Evolutionary conservation across 2,888 invertebrate species (phyloP).

Genomic region (Blera fallax): DNA sequence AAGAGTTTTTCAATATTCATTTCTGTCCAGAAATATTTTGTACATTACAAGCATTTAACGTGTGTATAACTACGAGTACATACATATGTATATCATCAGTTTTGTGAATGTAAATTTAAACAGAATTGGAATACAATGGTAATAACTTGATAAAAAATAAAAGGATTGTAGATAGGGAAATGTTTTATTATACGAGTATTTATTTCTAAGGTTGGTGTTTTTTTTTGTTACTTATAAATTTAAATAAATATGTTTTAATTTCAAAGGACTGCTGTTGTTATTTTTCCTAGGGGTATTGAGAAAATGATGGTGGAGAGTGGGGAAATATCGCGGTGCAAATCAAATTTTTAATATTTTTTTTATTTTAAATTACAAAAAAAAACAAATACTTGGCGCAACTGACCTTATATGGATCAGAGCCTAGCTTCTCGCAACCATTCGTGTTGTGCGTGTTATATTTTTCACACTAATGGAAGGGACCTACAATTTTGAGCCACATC

Average conservation of each 20-base stretch:
- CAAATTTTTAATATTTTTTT: no score
- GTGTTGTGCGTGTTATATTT: no score
- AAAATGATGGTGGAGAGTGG: no score
- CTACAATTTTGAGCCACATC: no score
- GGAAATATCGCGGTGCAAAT: no score
- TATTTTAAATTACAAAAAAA: no score
- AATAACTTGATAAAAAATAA: neutral
- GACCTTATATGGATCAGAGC: no score
- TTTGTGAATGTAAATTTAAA: neutral
- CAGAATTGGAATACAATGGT: neutral
- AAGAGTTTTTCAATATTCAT: neutral
- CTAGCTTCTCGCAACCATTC: no score
- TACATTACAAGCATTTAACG: neutral
- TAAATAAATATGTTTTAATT: constrained; percentile 38
- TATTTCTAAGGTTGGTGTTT: constrained; percentile 27
- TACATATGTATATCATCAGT: neutral
- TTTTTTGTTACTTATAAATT: constrained; percentile 40
- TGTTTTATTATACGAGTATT: neutral
- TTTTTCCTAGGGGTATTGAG: no score
- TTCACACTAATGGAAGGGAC: no score
- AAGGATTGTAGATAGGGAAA: constrained; percentile 36
- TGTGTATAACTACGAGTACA: no score
- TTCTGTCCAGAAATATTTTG: constrained; percentile 9
- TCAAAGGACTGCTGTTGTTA: neutral
- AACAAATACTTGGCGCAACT: no score